These are phyloP conservation scores for Cephus runcator DNA, from an alignment of 2,888 invertebrate genomes.

Conservation along the genomic window DNA sequence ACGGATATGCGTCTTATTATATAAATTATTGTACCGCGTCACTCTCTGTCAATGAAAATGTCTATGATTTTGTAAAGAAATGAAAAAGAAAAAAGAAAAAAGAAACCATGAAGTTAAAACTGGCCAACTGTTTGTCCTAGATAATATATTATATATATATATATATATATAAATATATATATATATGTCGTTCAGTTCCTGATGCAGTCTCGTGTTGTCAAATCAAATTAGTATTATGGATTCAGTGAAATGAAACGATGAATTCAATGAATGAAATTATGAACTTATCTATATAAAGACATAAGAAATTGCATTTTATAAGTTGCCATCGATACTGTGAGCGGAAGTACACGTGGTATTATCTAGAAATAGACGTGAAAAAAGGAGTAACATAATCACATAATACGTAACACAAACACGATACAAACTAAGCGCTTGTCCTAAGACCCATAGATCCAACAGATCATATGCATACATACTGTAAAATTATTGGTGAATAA, in stretches of 20 bases:
- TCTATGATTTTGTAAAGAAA: slow-evolving; percentile 44
- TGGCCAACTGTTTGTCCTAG: slow-evolving; percentile 50
- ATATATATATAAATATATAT: slow-evolving; percentile 41
- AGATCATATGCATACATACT: slow-evolving; percentile 53
- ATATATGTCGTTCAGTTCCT: slow-evolving; percentile 58
- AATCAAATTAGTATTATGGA: slow-evolving; percentile 57
- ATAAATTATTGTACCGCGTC: slow-evolving; percentile 39
- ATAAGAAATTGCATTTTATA: slow-evolving; percentile 40
- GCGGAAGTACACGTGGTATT: slow-evolving; percentile 46
- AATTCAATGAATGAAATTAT: slow-evolving; percentile 5
- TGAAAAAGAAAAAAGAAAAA: slow-evolving; percentile 2
- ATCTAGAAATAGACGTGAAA: slow-evolving; percentile 39
- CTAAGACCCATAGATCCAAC: slow-evolving; percentile 46
- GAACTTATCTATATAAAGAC: slow-evolving; percentile 28
- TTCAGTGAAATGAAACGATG: slow-evolving; percentile 33
- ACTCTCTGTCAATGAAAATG: slow-evolving; percentile 35
- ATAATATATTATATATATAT: slow-evolving; percentile 46
- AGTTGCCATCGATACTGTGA: slow-evolving; percentile 45
- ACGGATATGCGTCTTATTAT: slow-evolving; percentile 29
- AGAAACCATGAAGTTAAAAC: slow-evolving; percentile 31
- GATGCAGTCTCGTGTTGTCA: slow-evolving; percentile 58
- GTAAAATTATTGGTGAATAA: slow-evolving; percentile 61
- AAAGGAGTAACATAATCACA: slow-evolving; percentile 30
- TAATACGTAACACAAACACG: slow-evolving; percentile 39
- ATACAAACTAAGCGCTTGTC: slow-evolving; percentile 45